Evolutionary conservation across 2,888 invertebrate species (phyloP), one percentile per base, ranked within the genome.

Genomic region (Dynastes hyllus): DNA sequence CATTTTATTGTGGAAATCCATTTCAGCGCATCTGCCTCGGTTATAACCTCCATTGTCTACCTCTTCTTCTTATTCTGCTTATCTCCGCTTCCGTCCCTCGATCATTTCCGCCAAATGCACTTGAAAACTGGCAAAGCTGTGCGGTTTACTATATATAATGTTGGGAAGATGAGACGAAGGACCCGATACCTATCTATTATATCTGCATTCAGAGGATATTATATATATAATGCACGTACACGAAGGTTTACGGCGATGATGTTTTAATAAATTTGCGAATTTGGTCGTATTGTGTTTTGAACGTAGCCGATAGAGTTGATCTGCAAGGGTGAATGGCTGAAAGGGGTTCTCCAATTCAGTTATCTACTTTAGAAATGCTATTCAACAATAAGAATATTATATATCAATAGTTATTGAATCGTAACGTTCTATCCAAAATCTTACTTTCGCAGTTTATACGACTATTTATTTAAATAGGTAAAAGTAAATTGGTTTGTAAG

Each of bases 41-140:
- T 86, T 86, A 86, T 86, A 85, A 85, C 87, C 84, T 83, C 86
- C 84, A 88, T 88, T 88, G 87, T 88, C 87, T 88, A 87, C 88
- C 88, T 88, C 87, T 86, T 87, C 87, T 87, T 88, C 88, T 88
- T 88, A 88, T 88, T 88, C 88, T 87, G 86, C 88, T 88, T 89
- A 88, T 89, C 89, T 88, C 88, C 87, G 84, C 83, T 89, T 88
- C 88, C 88, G 88, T 88, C 87, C 87, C 88, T 85, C 86, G 85
- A 88, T 88, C 88, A 86, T 87, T 89, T 89, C 89, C 89, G 87
- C 87, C 87, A 86, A 87, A 84, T 88, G 88, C 87, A 88, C 88
- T 86, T 86, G 89, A 89, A 89, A 89, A 88, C 88, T 86, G 86
- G 86, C 86, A 84, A 84, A 84, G 84, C 85, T 83, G 81, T 83